Evolutionary conservation across 2,888 invertebrate genomes (phyloP), one percentile per base, ranked within the genome.

Genomic region (Chouioia cunea): DNA sequence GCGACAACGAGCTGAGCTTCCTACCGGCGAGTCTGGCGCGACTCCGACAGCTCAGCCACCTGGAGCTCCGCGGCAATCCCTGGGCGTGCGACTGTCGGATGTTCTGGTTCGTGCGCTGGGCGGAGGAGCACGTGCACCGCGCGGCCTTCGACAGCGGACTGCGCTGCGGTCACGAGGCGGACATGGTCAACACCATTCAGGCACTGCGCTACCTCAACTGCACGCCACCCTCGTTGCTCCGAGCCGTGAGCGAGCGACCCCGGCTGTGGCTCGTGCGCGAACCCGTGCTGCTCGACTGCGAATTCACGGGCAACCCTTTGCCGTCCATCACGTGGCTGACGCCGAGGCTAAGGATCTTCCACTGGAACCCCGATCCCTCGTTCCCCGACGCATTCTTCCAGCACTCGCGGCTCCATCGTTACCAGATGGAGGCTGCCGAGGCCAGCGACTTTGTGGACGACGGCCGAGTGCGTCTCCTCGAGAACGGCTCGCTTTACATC

Each of bases 251-350:
- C 20, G 83, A 90, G 15, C 87, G 16, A 71, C 89, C 89, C 65
- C 91, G 91, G 16, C 90, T 91, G 2, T 87, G 48, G 89, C 89
- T 74, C 86, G 91, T 36, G 36, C 36, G 36, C 36, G 36, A 12
- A 1, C 36, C 36, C 4, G 36, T 12, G 2, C 85, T 92, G 18
- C 86, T 97, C 44, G 91, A 93, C 79, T 97, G 96, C 86, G 90
- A 90, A 73, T 93, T 91, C 81, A 88, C 88, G 43, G 94, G 94
- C 0, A 92, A 93, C 81, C 95, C 95, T 0, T 86, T 89, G 50
- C 94, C 95, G 1, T 92, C 93, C 57, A 89, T 96, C 63, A 93
- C 93, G 14, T 97, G 97, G 97, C 90, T 94, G 36, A 95, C 95
- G 1, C 94, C 94, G 2, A 89, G 88, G 0, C 88, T 91, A 64